These are phyloP conservation scores for Enteromius treurensis DNA, from an alignment of 2,797 vertebrate genomes.

Conservation along the genomic window DNA sequence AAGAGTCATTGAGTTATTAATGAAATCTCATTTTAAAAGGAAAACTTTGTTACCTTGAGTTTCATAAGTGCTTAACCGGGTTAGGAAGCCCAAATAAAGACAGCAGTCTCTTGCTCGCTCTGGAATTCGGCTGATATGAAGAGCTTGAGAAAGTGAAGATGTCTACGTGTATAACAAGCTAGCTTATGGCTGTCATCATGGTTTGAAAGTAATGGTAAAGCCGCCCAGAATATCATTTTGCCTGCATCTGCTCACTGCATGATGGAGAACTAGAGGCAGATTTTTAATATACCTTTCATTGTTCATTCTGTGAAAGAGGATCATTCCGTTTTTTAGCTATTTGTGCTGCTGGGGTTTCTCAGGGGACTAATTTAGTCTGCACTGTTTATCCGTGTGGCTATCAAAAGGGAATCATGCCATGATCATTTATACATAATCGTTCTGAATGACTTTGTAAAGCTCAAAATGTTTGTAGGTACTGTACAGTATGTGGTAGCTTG, in stretches of 20 bases:
- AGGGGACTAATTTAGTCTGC: constrained; percentile 5
- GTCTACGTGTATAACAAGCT: constrained; percentile 13
- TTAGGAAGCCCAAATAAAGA: constrained; percentile 50
- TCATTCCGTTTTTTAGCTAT: constrained; percentile 12
- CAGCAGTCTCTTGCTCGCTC: constrained; percentile 35
- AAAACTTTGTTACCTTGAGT: constrained; percentile 70
- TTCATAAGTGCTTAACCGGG: constrained; percentile 54
- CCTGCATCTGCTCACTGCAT: constrained; percentile 14
- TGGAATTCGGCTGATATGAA: constrained; percentile 48
- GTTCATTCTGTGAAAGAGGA: constrained; percentile 23
- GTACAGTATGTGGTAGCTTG: not conserved
- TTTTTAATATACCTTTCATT: constrained; percentile 48
- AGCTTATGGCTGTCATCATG: constrained; percentile 45
- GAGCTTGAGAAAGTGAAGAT: constrained; percentile 40
- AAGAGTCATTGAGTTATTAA: constrained; percentile 67
- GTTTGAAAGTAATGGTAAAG: constrained; percentile 44
- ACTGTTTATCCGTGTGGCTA: constrained; percentile 8
- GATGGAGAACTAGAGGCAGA: constrained; percentile 18
- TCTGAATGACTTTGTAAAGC: not conserved
- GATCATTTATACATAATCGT: not conserved
- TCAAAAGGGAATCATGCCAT: constrained; percentile 22
- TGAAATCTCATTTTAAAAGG: constrained; percentile 75
- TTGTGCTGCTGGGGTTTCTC: constrained; percentile 7
- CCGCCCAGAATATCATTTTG: not conserved
- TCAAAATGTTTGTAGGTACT: constrained; percentile 17